A percentile compares a stretch with the other conserved stretches of the same genome.
These are phyloP conservation scores for Callipepla californica DNA, from an alignment of 2,113 vertebrate species.

Conservation along the genomic window DNA sequence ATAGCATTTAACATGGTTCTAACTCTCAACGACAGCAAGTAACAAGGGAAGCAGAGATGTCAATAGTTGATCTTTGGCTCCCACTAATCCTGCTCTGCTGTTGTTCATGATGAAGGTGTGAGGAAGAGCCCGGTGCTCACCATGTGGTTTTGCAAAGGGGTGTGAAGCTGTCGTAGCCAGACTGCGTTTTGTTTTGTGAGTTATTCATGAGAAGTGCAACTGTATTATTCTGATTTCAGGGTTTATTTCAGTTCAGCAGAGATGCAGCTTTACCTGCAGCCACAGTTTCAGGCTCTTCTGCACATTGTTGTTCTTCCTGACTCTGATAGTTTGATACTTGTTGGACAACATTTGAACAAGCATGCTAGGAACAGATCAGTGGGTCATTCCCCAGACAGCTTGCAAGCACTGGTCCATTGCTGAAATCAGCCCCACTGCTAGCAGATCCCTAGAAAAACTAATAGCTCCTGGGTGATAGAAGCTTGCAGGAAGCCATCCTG, in stretches of 20 bases:
- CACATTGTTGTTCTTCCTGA: neutral
- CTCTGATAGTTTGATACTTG: neutral
- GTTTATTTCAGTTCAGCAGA: neutral
- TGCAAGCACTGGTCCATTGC: neutral
- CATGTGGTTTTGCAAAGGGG: neutral
- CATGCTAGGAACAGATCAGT: neutral
- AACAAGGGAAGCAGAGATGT: neutral
- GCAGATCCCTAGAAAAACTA: neutral
- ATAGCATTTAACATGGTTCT: neutral
- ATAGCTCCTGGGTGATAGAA: neutral
- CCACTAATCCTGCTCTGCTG: neutral
- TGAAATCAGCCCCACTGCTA: neutral
- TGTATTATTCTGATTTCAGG: neutral
- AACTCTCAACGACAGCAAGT: too few species aligned
- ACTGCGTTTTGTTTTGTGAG: neutral
- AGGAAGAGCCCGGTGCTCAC: neutral
- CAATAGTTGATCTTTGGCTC: neutral
- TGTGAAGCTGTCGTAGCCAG: neutral
- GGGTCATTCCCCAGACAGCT: neutral
- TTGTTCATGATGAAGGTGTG: neutral
- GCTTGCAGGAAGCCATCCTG: neutral
- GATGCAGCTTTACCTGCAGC: neutral
- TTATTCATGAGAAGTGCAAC: neutral
- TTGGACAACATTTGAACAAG: neutral
- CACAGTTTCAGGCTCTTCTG: neutral